Base-by-base conservation (phyloP, 2,797 vertebrate genomes). In the Parauchenoglanis ngamensis region DNA sequence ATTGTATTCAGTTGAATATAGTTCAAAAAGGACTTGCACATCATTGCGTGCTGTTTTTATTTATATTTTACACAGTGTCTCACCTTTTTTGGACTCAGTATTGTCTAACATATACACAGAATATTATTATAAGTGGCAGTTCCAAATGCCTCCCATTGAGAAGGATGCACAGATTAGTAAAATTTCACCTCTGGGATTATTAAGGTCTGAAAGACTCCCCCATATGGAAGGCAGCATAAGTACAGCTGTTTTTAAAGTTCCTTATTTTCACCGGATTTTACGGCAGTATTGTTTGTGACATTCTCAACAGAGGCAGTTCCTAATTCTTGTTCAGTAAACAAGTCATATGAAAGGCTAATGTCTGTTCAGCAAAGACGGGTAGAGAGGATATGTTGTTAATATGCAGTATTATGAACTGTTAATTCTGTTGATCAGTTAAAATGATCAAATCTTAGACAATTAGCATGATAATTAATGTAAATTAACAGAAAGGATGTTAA, bases 261-360 rank as follows among this genome's bases (percentile, higher is more conserved):
- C 79, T 81, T 63, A n/a, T 52, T 67, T 83, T 67, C 8, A 67
- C 44, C n/a, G 12, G 17, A 46, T 63, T n/a, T 46, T 10, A 65
- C 6, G 0, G 59, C 13, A 44, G 12, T n/a, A n/a, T 46, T 63
- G 78, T 35, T 83, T 67, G 44, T 83, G 80, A 31, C 25, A 83
- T 54, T 31, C 61, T 52, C 44, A 68, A 44, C n/a, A 7, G 61
- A 65, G 17, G 25, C 17, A 54, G n/a, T 83, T 83, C 63, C 61
- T 83, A 52, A 67, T 83, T 83, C 63, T 46, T 31, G 12, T 68
- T 83, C 17, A 54, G 46, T 54, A 83, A 52, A 54, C 44, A 31
- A 54, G 44, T 31, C 1, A 6, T 31, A 35, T 12, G 25, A 67
- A 83, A 68, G 63, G n/a, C 44, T 54, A 35, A 70, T 17, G 0